These are phyloP conservation scores for Heterodera schachtii DNA, from an alignment of 1,140 invertebrate genomes.

Conservation along the genomic window DNA sequence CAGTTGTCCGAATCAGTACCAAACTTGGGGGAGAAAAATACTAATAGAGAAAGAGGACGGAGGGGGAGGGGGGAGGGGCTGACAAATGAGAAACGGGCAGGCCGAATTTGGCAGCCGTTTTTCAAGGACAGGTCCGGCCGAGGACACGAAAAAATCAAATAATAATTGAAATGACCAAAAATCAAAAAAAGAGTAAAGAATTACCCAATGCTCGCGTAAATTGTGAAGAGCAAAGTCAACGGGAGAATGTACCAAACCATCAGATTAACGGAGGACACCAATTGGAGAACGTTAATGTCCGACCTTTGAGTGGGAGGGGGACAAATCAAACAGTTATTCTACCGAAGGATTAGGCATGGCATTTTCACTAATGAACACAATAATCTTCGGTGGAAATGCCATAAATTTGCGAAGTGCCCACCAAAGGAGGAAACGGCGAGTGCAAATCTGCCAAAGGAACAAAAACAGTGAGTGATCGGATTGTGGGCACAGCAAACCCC, in stretches of 20 bases:
- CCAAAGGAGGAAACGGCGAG: slow-evolving; percentile 42
- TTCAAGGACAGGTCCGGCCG: neutral
- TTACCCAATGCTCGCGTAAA: slow-evolving; percentile 56
- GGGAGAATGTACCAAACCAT: slow-evolving; percentile 56
- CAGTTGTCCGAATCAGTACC: slow-evolving; percentile 48
- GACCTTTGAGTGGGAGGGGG: neutral
- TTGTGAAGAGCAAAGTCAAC: slow-evolving; percentile 48
- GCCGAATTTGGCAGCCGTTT: no score
- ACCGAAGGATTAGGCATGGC: no score
- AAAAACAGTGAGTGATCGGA: neutral
- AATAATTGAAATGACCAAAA: neutral
- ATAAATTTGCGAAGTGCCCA: neutral
- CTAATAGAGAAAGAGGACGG: neutral
- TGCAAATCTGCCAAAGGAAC: slow-evolving; percentile 49
- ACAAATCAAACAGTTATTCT: no score
- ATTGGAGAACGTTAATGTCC: slow-evolving; percentile 52
- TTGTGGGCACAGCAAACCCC: slow-evolving; percentile 27
- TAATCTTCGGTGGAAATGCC: neutral
- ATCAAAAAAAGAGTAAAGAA: neutral
- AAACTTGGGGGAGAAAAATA: neutral
- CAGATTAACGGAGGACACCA: slow-evolving; percentile 57
- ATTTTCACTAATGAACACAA: no score
- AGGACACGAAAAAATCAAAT: neutral
- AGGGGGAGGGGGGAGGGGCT: no score
- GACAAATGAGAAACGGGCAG: no score